These are phyloP conservation scores for Datnioides undecimradiatus DNA, from an alignment of 2,113 vertebrate species.

Conservation along the genomic window DNA sequence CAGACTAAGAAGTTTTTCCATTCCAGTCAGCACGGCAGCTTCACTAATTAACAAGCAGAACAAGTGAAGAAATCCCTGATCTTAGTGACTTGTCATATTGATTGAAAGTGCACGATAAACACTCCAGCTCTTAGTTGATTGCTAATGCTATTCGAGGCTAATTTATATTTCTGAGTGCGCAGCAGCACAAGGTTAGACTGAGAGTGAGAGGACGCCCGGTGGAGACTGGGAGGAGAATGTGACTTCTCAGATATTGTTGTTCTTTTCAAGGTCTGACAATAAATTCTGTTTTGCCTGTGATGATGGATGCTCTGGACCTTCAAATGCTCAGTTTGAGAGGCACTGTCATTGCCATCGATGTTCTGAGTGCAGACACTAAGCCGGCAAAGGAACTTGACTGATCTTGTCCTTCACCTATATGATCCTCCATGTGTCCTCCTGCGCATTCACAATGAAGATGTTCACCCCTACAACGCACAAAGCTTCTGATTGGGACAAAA, in stretches of 20 bases:
- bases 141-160: conserved; percentile 42
- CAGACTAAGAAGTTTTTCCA: background rate
- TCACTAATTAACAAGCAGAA: conserved; percentile 47
- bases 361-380: background rate
- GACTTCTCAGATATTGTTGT: conserved; percentile 12
- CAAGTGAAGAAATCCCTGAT: conserved; percentile 50
- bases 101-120: conserved; percentile 69
- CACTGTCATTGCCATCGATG: background rate
- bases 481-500: background rate
- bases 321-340: conserved; percentile 11
- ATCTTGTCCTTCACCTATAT: background rate
- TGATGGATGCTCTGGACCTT: conserved; percentile 31
- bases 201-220: conserved; percentile 6
- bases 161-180: conserved; percentile 53
- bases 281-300: conserved; percentile 27
- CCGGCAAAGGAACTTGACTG: background rate
- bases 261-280: conserved; percentile 27
- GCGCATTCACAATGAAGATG: background rate
- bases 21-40: conserved; percentile 44
- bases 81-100: conserved; percentile 60
- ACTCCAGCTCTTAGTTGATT: conserved; percentile 68
- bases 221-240: background rate
- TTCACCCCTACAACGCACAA: background rate
- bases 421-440: background rate
- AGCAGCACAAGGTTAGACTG: conserved; percentile 37